Evolutionary conservation across 2,113 vertebrate genomes (phyloP).

Genomic region (Entelurus aequoreus): DNA sequence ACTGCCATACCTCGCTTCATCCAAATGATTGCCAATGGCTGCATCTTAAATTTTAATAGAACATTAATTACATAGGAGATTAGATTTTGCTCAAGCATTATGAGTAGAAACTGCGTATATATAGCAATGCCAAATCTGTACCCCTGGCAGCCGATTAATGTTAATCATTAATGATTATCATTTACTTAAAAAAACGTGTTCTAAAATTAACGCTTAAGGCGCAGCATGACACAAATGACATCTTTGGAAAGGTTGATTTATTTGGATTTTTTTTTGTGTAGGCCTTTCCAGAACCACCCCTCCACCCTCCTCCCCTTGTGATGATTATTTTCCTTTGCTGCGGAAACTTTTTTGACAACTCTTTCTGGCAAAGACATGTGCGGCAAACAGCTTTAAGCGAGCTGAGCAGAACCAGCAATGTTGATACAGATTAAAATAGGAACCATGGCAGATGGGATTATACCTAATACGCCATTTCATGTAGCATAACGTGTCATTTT

Average conservation of each 20-base stretch:
- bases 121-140: conserved; percentile 51
- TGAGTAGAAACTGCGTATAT: conserved; percentile 48
- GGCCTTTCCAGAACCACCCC: background rate
- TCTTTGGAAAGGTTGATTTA: conserved; percentile 43
- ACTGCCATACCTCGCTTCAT: conserved; percentile 31
- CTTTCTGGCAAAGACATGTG: conserved; percentile 44
- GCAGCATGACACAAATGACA: conserved; percentile 26
- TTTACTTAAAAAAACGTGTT: conserved; percentile 36
- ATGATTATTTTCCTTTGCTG: conserved; percentile 20
- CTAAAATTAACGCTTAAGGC: conserved; percentile 1
- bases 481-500: conserved; percentile 61
- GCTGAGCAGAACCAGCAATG: conserved; percentile 40
- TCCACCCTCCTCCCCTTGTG: conserved; percentile 14
- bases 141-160: conserved; percentile 36
- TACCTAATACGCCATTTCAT: conserved; percentile 60
- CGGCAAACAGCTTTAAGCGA: conserved; percentile 44
- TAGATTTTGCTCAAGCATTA: conserved; percentile 47
- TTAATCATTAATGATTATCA: conserved; percentile 50
- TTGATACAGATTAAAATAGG: conserved; percentile 65
- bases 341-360: conserved; percentile 39
- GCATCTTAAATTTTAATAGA: conserved; percentile 44
- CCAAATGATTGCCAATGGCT: conserved; percentile 40
- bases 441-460: conserved; percentile 65
- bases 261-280: conserved; percentile 9
- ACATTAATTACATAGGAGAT: conserved; percentile 57